A percentile compares a stretch with the other conserved stretches of the same genome.
These are phyloP conservation scores for Petaurus breviceps DNA, from an alignment of 2,113 vertebrate genomes.

Conservation along the genomic window DNA sequence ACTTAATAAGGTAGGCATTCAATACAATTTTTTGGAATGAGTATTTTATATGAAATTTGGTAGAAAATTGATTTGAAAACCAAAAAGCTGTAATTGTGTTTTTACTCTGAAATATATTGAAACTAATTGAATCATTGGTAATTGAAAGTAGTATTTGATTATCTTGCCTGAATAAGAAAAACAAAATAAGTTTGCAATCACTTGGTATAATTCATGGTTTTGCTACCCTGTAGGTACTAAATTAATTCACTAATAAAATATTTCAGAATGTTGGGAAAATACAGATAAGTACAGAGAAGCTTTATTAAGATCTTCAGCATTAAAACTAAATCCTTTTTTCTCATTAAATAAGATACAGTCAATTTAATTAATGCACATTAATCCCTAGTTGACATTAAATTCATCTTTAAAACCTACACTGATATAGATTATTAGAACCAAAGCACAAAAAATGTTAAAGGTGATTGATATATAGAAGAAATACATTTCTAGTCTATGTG, in stretches of 20 bases:
- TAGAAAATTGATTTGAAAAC: constrained; percentile 51
- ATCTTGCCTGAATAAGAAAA: constrained; percentile 57
- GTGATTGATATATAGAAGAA: constrained; percentile 76
- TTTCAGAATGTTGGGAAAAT: constrained; percentile 91
- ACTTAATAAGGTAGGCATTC: not conserved
- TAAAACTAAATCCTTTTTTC: constrained; percentile 95
- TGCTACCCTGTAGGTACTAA: constrained; percentile 74
- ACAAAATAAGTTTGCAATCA: constrained; percentile 69
- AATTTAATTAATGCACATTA: constrained; percentile 99
- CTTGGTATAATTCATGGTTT: constrained; percentile 73
- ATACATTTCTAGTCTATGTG: constrained; percentile 56
- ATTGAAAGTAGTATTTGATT: constrained; percentile 63
- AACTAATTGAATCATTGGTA: constrained; percentile 53
- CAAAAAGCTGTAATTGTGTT: constrained; percentile 34
- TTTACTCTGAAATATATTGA: constrained; percentile 54
- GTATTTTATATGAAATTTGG: not conserved
- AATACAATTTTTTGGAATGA: constrained; percentile 13
- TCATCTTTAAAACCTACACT: constrained; percentile 88
- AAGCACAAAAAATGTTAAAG: constrained; percentile 69
- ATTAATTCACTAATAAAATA: constrained; percentile 91
- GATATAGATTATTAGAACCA: constrained; percentile 87
- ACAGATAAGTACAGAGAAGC: constrained; percentile 91
- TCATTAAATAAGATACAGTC: constrained; percentile 97
- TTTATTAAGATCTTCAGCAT: constrained; percentile 93
- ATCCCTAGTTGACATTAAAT: constrained; percentile 95